These are phyloP conservation scores for Cryptus viduatorius DNA, from an alignment of 2,888 invertebrate species.

Conservation along the genomic window DNA sequence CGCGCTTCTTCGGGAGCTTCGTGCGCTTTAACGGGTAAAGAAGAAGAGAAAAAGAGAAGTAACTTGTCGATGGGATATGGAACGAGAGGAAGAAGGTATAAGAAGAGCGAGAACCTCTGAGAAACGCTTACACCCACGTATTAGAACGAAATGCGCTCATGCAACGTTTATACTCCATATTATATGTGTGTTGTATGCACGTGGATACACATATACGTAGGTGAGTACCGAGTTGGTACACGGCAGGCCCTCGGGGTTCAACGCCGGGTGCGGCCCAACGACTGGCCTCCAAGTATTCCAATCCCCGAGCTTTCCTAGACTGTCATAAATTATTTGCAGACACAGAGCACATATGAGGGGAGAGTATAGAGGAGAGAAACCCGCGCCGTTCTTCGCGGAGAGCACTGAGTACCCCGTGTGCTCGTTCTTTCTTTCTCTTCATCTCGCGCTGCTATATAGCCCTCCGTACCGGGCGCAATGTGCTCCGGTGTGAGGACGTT, in stretches of 20 bases:
- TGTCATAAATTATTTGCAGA: slow-evolving; percentile 76
- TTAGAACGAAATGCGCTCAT: slow-evolving; percentile 45
- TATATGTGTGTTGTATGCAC: background rate
- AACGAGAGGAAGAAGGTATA: slow-evolving; percentile 32
- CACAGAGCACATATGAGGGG: slow-evolving; percentile 53
- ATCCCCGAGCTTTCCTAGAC: slow-evolving; percentile 72
- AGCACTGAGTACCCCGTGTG: slow-evolving; percentile 46
- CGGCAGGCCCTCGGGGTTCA: slow-evolving; percentile 54
- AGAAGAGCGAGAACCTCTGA: slow-evolving; percentile 41
- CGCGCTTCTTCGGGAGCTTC: background rate
- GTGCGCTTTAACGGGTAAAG: slow-evolving; percentile 27
- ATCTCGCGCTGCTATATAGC: slow-evolving; percentile 34
- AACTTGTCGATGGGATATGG: slow-evolving; percentile 42
- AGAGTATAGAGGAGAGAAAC: slow-evolving; percentile 19
- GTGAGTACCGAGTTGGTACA: background rate
- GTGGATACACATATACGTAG: background rate
- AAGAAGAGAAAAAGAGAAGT: slow-evolving; percentile 46
- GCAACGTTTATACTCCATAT: slow-evolving; percentile 22
- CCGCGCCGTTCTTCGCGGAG: slow-evolving; percentile 14
- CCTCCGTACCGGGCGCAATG: slow-evolving; percentile 37
- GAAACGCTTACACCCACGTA: slow-evolving; percentile 51
- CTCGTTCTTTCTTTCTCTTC: slow-evolving; percentile 44
- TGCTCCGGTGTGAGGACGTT: slow-evolving; percentile 55
- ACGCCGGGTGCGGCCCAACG: slow-evolving; percentile 54
- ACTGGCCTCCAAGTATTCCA: slow-evolving; percentile 70